Evolutionary conservation across 1,140 invertebrate genomes (phyloP).

Genomic region (Bombus impatiens): DNA sequence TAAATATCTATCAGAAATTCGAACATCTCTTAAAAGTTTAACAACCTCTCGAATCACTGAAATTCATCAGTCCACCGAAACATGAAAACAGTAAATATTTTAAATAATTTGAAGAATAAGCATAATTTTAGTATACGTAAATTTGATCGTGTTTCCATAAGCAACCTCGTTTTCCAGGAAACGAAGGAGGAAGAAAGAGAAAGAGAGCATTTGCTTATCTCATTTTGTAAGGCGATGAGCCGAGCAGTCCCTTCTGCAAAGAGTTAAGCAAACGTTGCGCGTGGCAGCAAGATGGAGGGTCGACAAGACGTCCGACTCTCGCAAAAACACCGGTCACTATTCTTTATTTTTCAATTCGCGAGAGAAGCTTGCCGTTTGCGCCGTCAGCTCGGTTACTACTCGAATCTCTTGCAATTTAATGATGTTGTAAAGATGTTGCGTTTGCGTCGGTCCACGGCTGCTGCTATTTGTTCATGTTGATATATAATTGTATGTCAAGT

Average conservation of each 20-base stretch:
- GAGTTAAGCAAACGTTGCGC: constrained; percentile 19
- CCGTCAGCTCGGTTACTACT: neutral
- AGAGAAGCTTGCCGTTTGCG: neutral
- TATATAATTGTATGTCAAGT: constrained; percentile 11
- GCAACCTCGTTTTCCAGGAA: neutral
- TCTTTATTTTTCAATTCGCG: constrained; percentile 12
- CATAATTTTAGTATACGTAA: neutral
- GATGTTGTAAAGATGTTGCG: neutral
- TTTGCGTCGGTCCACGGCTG: neutral
- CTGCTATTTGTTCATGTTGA: constrained; percentile 2
- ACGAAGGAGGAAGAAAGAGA: neutral
- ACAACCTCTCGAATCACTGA: neutral
- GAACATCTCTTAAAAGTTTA: neutral
- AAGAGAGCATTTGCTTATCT: constrained; percentile 28
- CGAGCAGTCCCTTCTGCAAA: constrained; percentile 22
- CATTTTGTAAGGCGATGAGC: constrained; percentile 29
- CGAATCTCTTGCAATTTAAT: neutral
- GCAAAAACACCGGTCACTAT: constrained; percentile 4
- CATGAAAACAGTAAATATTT: neutral
- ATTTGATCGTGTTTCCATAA: neutral
- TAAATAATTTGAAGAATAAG: no score
- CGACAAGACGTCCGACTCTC: neutral
- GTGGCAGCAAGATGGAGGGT: neutral
- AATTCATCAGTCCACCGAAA: neutral
- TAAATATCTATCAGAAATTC: neutral